Percentiles rank a stretch among this genome's conserved stretches.
Conservation (phyloP, 2,888 invertebrate species). For the Pandemis cinnamomeana region DNA sequence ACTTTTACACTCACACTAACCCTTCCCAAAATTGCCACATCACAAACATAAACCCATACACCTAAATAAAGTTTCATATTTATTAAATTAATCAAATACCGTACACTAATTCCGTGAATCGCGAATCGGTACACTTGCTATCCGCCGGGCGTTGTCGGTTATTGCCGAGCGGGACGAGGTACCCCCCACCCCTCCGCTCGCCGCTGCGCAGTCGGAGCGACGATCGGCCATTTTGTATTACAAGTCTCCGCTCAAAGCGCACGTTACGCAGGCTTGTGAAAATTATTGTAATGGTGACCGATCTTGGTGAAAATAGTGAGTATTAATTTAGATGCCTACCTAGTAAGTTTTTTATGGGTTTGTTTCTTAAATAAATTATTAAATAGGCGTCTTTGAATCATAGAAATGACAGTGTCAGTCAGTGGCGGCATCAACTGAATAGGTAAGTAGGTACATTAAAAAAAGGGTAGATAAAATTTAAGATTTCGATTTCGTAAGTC, state of each 20-base stretch:
- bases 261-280: neutral
- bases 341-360: neutral
- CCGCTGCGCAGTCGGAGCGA: neutral
- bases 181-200: neutral
- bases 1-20: too few species aligned
- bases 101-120: neutral
- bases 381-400: too few species aligned
- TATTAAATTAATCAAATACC: neutral
- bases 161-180: conserved; percentile 7
- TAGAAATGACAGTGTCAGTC: too few species aligned
- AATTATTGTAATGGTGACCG: too few species aligned
- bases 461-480: too few species aligned
- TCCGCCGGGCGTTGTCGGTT: neutral
- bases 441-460: too few species aligned
- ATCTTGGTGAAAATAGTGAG: neutral
- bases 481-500: too few species aligned
- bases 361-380: neutral
- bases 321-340: neutral
- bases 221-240: conserved; percentile 23
- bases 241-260: neutral
- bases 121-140: neutral
- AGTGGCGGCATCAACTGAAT: too few species aligned
- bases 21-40: neutral
- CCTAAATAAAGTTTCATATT: too few species aligned
- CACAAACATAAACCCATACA: neutral